Evolutionary conservation across 1,140 invertebrate genomes (phyloP).

Genomic region (Teleopsis dalmanni): DNA sequence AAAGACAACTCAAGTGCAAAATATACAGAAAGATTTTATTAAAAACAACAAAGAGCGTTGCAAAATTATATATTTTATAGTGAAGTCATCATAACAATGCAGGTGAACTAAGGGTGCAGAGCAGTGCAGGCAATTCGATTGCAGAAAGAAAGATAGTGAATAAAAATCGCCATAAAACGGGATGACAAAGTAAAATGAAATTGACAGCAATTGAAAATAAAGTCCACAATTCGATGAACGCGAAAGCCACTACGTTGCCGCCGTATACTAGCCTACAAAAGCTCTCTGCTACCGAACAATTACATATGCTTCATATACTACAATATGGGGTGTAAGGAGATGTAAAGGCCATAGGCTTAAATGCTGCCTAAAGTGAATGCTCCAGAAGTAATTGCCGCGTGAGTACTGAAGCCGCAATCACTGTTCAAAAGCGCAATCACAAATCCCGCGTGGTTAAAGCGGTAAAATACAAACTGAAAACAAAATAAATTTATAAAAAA

Average conservation of each 20-base stretch:
- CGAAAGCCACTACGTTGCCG: conserved; percentile 3
- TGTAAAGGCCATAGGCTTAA: too few species aligned
- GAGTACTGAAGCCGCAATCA: conserved; percentile 11
- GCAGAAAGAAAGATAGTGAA: too few species aligned
- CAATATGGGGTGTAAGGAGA: too few species aligned
- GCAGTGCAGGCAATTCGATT: too few species aligned
- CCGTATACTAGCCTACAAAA: not conserved
- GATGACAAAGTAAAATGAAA: conserved; percentile 11
- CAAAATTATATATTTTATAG: conserved; percentile 8
- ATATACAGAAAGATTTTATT: not conserved
- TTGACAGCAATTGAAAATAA: conserved; percentile 17
- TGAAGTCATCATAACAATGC: conserved; percentile 12
- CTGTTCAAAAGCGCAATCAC: conserved; percentile 12
- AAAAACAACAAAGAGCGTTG: not conserved
- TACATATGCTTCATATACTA: too few species aligned
- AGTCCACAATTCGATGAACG: conserved; percentile 15
- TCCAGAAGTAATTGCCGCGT: too few species aligned
- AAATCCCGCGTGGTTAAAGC: conserved; percentile 2
- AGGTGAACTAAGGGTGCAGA: conserved; percentile 7
- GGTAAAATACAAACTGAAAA: not conserved
- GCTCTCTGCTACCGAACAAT: too few species aligned
- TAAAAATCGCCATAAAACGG: too few species aligned
- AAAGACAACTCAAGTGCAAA: conserved; percentile 1
- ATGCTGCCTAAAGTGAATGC: too few species aligned
- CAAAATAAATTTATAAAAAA: not conserved